A percentile compares a stretch with the other conserved stretches of the same genome.
Evolutionary conservation across 2,797 vertebrate species (phyloP).

Genomic region (Siniperca obscura): DNA sequence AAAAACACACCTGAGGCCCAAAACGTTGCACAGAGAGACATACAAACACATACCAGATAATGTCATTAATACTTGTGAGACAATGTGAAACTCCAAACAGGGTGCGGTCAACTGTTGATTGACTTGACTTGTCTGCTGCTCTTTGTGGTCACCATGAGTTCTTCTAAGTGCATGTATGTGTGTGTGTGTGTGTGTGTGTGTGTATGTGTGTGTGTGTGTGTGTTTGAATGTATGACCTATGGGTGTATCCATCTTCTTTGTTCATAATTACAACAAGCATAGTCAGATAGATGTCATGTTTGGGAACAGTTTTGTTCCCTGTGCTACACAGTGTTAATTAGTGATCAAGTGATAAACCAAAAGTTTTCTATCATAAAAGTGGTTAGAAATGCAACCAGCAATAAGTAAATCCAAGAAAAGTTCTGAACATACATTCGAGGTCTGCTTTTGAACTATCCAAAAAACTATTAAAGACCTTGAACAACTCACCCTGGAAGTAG

Average conservation of each 20-base stretch:
- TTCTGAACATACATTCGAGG: background rate
- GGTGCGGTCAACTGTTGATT: slow-evolving; percentile 35
- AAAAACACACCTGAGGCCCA: background rate
- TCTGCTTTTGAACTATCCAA: background rate
- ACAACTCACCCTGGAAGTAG: slow-evolving; percentile 90
- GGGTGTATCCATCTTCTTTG: slow-evolving; percentile 28
- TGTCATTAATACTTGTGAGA: slow-evolving; percentile 16
- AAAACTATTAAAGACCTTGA: background rate
- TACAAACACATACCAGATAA: slow-evolving; percentile 14
- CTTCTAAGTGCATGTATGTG: slow-evolving; percentile 8
- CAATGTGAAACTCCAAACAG: slow-evolving; percentile 26
- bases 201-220: slow-evolving; percentile 16
- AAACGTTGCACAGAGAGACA: background rate
- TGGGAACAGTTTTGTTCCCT: background rate
- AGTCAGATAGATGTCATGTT: background rate
- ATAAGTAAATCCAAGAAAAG: background rate
- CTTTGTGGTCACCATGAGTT: slow-evolving; percentile 28
- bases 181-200: background rate
- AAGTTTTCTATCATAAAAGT: background rate
- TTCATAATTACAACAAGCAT: slow-evolving; percentile 12
- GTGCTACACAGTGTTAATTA: background rate
- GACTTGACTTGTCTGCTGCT: slow-evolving; percentile 32
- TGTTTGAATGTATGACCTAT: background rate
- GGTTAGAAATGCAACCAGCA: background rate
- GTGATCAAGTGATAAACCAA: too few species aligned